phyloP scores from a whole-genome alignment of 1,140 invertebrate genomes.

The Phthorimaea operculella region DNA sequence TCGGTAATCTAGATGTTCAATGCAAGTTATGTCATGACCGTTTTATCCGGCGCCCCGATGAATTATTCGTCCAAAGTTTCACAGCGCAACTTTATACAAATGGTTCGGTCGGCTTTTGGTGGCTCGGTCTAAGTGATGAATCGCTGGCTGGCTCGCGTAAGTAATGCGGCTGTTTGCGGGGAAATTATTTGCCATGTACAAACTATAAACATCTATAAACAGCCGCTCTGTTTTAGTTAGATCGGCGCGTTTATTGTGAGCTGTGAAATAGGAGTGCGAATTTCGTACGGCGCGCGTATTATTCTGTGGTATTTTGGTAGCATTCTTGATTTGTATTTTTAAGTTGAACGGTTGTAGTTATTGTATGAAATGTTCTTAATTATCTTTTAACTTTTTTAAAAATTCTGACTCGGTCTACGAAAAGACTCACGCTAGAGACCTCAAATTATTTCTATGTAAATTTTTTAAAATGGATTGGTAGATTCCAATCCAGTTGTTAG shows the following conservation, averaged over 20 bases:
- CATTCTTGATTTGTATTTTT: too few species aligned
- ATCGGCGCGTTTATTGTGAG: background rate
- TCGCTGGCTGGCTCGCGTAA: background rate
- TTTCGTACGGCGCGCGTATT: too few species aligned
- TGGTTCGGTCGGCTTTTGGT: slow-evolving; percentile 34
- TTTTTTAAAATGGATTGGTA: too few species aligned
- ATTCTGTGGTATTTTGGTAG: too few species aligned
- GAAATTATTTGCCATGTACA: background rate
- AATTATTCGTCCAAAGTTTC: slow-evolving; percentile 50
- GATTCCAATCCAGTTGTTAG: too few species aligned
- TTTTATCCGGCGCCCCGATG: slow-evolving; percentile 39
- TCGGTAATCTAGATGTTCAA: background rate
- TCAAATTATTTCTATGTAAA: too few species aligned
- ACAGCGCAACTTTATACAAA: slow-evolving; percentile 47
- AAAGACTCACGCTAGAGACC: too few species aligned
- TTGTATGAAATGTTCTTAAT: too few species aligned
- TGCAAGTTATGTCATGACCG: slow-evolving; percentile 23
- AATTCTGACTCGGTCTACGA: too few species aligned
- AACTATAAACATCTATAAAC: slow-evolving; percentile 1
- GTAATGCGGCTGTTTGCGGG: background rate
- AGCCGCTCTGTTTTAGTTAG: background rate
- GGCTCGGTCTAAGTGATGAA: slow-evolving; percentile 22
- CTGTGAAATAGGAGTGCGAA: too few species aligned
- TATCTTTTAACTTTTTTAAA: too few species aligned
- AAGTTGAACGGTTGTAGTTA: too few species aligned